Base-by-base conservation (phyloP, 2,797 vertebrate species). In the Pangasius krempfi region DNA sequence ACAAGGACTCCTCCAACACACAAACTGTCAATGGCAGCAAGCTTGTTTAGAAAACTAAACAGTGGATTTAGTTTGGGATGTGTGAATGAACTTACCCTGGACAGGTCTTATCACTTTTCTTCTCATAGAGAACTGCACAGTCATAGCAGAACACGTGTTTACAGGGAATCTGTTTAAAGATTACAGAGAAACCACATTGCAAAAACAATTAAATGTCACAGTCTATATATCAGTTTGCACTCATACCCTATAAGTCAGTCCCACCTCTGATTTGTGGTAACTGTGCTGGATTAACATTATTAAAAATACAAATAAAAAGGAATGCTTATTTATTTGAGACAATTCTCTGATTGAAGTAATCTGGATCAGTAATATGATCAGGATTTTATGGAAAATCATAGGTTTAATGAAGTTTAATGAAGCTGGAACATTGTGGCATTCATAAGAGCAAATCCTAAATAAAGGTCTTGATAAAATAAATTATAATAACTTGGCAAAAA, bases 131-230 rank as follows among this genome's bases (percentile, higher is more conserved):
- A 92, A 99, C 94, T 94, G 99, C 98, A 94, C 99, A 99, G 62
- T 99, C 98, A 88, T 99, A 98, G 94, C 99, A 99, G 95, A 99
- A 99, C 50, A 99, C 98, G 89, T 99, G 99, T 89, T 99, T 99
- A 93, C 99, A 99, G 81, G 99, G 98, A 94, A 99, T 99, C 99
- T 99, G 94, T 58, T 68, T 14, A 86, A 89, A 50, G 7, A 66
- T 4, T 18, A 58, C 62, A 40, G 25, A 0, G 0, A 50, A 62
- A 86, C 2, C 18, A 52, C 2, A 64, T 18, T 47, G 18, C 5
- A 60, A 76, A 60, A 62, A 5, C 6, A 54, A 40, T 85, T 58
- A 10, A 85, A 85, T 58, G 20, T 18, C 58, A n/a, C 30, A 20
- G 7, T 64, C 40, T 44, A 44, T 44, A 64, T 47, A 30, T 62